Evolutionary conservation across 2,888 invertebrate genomes (phyloP).

Genomic region (Luffia ferchaultella): DNA sequence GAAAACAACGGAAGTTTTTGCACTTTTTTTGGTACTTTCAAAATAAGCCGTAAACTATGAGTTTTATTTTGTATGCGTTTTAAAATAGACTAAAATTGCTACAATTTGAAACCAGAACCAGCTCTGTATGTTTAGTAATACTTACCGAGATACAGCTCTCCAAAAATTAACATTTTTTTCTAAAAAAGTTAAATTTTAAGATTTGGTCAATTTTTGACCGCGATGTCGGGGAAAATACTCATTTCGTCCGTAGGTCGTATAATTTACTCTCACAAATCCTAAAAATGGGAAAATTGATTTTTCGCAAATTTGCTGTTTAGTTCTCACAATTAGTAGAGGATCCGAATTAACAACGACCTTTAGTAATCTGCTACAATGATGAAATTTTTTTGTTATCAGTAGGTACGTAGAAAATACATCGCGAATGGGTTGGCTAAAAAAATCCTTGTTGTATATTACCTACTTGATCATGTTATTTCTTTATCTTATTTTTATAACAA

Average conservation of each 20-base stretch:
- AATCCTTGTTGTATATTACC: no score
- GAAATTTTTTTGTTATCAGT: no score
- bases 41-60: not conserved
- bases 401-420: no score
- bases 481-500: no score
- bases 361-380: no score
- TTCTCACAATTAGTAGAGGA: not conserved
- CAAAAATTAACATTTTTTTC: conserved; percentile 2
- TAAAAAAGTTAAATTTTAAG: conserved; percentile 2
- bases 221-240: not conserved
- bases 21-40: not conserved
- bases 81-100: not conserved
- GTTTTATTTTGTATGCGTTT: not conserved
- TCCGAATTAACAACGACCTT: no score
- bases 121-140: not conserved
- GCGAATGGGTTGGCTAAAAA: no score
- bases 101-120: no score
- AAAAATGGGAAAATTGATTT: conserved; percentile 1
- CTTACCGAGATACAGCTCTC: conserved; percentile 5
- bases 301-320: conserved; percentile 2
- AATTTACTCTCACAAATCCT: no score
- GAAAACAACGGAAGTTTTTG: not conserved
- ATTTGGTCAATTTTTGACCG: conserved; percentile 3
- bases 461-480: no score
- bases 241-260: not conserved